Base-by-base conservation (phyloP, 1,140 invertebrate species). In the Formica exsecta region DNA sequence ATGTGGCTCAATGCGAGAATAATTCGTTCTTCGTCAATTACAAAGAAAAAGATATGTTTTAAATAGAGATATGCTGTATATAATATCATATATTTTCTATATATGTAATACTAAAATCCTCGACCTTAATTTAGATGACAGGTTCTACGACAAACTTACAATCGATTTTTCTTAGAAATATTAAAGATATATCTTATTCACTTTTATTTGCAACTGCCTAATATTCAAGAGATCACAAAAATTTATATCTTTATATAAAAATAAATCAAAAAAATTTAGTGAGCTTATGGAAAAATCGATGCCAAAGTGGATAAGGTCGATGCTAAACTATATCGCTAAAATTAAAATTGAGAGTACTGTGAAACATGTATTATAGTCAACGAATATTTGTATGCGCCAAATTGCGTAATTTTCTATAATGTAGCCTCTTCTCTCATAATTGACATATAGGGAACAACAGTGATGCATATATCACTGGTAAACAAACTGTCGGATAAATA, bases 341-440 rank as follows among this genome's bases (percentile, higher is more conserved):
- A 66, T 13, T 66, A 25, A 62, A 79, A 5, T 38, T 41, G n/a
- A 32, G 59, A 44, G 3, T 22, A 44, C 41, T 66, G 11, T 44
- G 22, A 19, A 8, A 59, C 25, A 29, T 22, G 54, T 36, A 61
- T 61, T 11, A 59, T 65, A 41, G 44, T 79, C 32, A 79, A 66
- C 38, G 13, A 9, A 62, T 38, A 29, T 62, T 62, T 6, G 9
- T 76, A 54, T 61, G 25, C 32, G 51, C n/a, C 75, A 36, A 51
- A 79, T 48, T 44, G 16, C 41, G 38, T 29, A 36, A 36, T 76
- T 61, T 62, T 44, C 57, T 76, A 32, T 32, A 61, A 66, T 41
- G 36, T 51, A 79, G 75, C 75, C 41, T 66, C 75, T 79, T 79
- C 41, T 79, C 41, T 29, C 61, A 51, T 79, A 79, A 79, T 79